A percentile compares a stretch with the other conserved stretches of the same genome.
Conservation (phyloP, 2,113 vertebrate genomes). For the Hassar affinis region DNA sequence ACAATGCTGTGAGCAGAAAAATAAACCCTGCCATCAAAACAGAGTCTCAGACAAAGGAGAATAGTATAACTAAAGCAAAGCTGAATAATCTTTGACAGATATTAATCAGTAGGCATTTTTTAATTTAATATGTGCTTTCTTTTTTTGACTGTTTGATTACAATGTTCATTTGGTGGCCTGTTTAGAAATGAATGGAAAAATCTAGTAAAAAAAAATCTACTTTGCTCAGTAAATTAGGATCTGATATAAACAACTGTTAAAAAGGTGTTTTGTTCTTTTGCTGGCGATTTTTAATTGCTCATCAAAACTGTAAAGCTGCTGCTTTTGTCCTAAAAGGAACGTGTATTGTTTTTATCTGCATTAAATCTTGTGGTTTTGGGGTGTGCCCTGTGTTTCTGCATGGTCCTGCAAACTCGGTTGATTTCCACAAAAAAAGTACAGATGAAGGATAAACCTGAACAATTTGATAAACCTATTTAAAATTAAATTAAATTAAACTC, state of each 20-base stretch:
- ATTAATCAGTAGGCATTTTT: not conserved
- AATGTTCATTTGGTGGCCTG: not conserved
- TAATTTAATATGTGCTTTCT: too few species aligned
- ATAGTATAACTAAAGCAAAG: not conserved
- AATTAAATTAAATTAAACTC: not conserved
- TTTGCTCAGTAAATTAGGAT: not conserved
- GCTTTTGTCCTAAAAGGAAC: not conserved
- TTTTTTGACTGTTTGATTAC: not conserved
- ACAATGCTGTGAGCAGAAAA: not conserved
- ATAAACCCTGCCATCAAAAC: not conserved
- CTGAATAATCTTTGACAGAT: not conserved
- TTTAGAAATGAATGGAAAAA: not conserved
- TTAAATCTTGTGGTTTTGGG: not conserved
- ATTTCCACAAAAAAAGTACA: not conserved
- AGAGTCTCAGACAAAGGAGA: not conserved
- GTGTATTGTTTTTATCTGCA: not conserved
- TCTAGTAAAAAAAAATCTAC: not conserved
- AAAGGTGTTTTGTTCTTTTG: not conserved
- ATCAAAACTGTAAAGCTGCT: not conserved
- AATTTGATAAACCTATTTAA: not conserved
- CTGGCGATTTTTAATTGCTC: not conserved
- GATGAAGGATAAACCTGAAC: not conserved
- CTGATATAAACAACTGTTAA: constrained; percentile 5
- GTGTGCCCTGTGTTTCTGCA: not conserved
- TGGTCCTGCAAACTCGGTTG: not conserved